A percentile compares a stretch with the other conserved stretches of the same genome.
These are phyloP conservation scores for Sorex maritimensis DNA, from an alignment of 2,797 vertebrate genomes.

Conservation along the genomic window DNA sequence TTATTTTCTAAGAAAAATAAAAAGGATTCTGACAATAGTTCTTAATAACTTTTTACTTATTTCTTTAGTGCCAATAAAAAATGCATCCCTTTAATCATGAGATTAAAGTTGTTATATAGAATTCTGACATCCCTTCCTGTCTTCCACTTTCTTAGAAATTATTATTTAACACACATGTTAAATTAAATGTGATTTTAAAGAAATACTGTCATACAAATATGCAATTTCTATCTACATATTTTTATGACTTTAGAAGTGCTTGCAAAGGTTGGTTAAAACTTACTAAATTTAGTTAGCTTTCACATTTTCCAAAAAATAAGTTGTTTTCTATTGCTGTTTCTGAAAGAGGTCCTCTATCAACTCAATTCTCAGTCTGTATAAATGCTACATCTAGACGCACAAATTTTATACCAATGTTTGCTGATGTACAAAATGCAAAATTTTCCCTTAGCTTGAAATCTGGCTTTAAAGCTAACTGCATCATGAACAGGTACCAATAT, in stretches of 20 bases:
- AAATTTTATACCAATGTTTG: slow-evolving; percentile 80
- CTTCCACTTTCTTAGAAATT: slow-evolving; percentile 62
- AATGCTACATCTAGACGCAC: slow-evolving; percentile 65
- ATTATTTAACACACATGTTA: slow-evolving; percentile 56
- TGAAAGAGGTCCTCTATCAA: slow-evolving; percentile 70
- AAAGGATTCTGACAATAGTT: slow-evolving; percentile 67
- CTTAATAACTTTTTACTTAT: slow-evolving; percentile 65
- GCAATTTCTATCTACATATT: neutral
- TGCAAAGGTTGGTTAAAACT: neutral
- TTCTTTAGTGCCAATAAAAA: neutral
- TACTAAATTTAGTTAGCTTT: slow-evolving; percentile 42
- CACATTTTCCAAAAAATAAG: slow-evolving; percentile 53
- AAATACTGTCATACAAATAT: neutral
- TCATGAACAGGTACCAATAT: slow-evolving; percentile 87
- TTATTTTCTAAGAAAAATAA: slow-evolving; percentile 82
- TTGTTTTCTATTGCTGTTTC: slow-evolving; percentile 59
- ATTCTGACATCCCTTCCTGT: slow-evolving; percentile 16
- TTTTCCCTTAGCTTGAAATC: slow-evolving; percentile 76
- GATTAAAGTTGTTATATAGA: slow-evolving; percentile 54
- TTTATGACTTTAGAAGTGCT: neutral
- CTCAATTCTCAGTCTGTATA: slow-evolving; percentile 65
- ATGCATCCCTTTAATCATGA: neutral
- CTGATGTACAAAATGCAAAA: slow-evolving; percentile 76
- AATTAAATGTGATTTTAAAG: slow-evolving; percentile 29
- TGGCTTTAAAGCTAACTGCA: slow-evolving; percentile 78